Evolutionary conservation across 1,140 invertebrate genomes (phyloP), one percentile per base, ranked within the genome.

Genomic region (Hesperophylax magnus): DNA sequence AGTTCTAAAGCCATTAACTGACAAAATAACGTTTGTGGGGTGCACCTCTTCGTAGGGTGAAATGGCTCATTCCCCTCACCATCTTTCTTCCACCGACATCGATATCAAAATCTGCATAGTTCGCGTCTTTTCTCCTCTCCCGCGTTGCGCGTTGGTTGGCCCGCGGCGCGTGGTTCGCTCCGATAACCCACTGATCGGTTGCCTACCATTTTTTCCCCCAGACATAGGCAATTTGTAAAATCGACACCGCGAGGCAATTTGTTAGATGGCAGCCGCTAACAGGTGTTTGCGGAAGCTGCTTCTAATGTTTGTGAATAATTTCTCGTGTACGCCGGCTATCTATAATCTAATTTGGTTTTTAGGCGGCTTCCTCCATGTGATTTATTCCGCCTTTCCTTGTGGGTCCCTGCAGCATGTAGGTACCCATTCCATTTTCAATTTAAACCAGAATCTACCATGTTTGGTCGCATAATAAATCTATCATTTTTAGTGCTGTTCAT

Each of bases 151-250:
- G 24, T 27, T 17, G 24, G n/a, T 20, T 14, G 18, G 18, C 7
- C 27, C 22, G 52, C 15, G 53, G 18, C 71, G 71, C 71, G 71
- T 75, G 71, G 52, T 17, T 31, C 15, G n/a, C 53, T 52, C 71
- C 54, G 71, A 75, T 75, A 75, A 56, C 71, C 71, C 71, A 53
- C 52, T 47, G 71, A 34, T 71, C 67, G 67, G 52, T 71, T 22
- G 67, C 31, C 67, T n/a, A n/a, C 5, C n/a, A n/a, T 34, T 34
- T 71, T 71, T 71, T 18, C 67, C 39, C 67, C 31, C 31, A 20
- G 71, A 75, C 52, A 27, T 24, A n/a, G 39, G 56, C 75, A 63
- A 77, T 77, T 61, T 77, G 58, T 77, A 63, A 77, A 61, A 63
- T 47, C 75, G 75, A 60, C 75, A 22, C 34, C 56, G 8, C n/a